Conservation (phyloP, 2,113 vertebrate species). For the Ptyas mucosa region DNA sequence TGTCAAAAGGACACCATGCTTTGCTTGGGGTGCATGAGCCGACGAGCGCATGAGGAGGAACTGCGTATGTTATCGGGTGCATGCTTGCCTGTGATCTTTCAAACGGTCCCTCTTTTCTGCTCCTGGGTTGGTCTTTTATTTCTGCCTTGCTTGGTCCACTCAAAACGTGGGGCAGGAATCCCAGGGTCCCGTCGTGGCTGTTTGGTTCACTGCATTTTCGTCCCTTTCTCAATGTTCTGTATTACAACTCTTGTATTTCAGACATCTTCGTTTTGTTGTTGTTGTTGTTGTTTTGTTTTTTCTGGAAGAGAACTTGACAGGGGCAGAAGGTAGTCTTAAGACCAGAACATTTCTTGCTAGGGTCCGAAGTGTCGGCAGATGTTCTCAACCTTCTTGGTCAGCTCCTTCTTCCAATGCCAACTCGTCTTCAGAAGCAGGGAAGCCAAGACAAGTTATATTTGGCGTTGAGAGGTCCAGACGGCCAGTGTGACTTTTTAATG, state of each 20-base stretch:
- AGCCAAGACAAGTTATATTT: neutral
- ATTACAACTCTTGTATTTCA: conserved; percentile 5
- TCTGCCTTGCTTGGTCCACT: neutral
- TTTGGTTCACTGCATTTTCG: neutral
- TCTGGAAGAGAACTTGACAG: conserved; percentile 19
- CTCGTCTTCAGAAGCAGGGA: neutral
- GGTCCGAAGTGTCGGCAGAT: conserved; percentile 15
- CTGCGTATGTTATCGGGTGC: conserved; percentile 40
- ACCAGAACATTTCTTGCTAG: neutral
- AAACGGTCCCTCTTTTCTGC: conserved; percentile 10
- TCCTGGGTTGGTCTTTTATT: neutral
- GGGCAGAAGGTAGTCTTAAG: neutral
- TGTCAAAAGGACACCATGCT: neutral
- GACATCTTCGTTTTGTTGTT: neutral
- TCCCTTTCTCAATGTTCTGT: conserved; percentile 13
- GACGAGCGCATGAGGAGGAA: conserved; percentile 16
- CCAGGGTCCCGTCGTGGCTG: conserved; percentile 21
- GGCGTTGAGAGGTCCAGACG: neutral
- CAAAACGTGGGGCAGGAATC: neutral
- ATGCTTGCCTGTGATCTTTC: conserved; percentile 39
- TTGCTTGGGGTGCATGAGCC: conserved; percentile 33
- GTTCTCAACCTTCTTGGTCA: conserved; percentile 12
- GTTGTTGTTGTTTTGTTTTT: neutral
- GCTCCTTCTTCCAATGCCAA: neutral
- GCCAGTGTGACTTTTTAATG: neutral